Conservation (phyloP, 2,113 vertebrate genomes). For the Ardeotis arabs region DNA sequence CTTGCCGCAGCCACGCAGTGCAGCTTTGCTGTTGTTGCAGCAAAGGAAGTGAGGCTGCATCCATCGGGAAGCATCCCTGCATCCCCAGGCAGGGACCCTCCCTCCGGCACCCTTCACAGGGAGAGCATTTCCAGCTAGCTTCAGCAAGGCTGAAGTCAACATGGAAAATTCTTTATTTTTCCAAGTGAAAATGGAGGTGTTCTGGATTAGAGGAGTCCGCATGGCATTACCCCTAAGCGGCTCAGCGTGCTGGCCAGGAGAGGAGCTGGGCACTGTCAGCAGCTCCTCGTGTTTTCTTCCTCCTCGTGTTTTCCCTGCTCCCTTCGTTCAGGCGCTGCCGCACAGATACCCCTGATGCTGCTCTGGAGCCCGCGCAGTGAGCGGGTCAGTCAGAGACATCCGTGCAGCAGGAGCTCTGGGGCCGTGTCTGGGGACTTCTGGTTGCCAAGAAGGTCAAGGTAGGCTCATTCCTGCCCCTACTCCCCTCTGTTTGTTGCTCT, state of each 20-base stretch:
- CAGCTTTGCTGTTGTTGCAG: background rate
- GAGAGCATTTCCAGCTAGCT: background rate
- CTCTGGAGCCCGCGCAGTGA: background rate
- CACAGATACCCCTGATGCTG: background rate
- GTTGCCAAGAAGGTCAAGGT: background rate
- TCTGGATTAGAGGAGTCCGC: constrained; percentile 16
- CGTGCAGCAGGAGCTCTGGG: background rate
- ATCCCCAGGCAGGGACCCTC: background rate
- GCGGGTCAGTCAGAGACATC: background rate
- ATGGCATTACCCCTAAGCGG: constrained; percentile 27
- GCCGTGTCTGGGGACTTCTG: accelerated
- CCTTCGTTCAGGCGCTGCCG: background rate
- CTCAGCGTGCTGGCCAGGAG: background rate
- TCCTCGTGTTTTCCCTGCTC: background rate
- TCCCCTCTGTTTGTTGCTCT: background rate
- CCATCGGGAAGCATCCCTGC: background rate
- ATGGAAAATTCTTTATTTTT: background rate
- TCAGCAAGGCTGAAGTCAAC: background rate
- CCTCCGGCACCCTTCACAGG: accelerated
- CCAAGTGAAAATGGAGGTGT: background rate
- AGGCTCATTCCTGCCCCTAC: background rate
- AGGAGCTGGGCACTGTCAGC: background rate
- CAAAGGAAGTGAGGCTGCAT: background rate
- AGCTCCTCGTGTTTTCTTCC: background rate
- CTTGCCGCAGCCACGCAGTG: accelerated